Percentiles rank a stretch among this genome's conserved stretches.
These are phyloP conservation scores for Drosophila nigricruria DNA, from an alignment of 2,888 invertebrate species.

Conservation along the genomic window DNA sequence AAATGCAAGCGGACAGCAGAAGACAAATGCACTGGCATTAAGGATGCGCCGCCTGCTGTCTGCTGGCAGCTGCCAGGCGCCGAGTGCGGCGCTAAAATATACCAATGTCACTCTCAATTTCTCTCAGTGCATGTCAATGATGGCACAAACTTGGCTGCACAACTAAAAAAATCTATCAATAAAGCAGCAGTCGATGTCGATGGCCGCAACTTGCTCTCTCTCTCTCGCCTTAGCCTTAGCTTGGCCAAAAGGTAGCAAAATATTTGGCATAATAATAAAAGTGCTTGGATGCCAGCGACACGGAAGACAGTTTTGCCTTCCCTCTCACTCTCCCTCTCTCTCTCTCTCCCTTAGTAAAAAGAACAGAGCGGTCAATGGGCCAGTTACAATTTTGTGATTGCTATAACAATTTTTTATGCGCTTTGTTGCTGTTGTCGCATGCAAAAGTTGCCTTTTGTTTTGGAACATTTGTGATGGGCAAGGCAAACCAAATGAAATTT, in stretches of 20 bases:
- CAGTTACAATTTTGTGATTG: slow-evolving; percentile 74
- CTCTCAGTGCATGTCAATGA: slow-evolving; percentile 61
- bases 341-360: neutral
- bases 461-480: slow-evolving; percentile 36
- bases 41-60: slow-evolving; percentile 20
- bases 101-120: slow-evolving; percentile 71
- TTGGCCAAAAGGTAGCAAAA: slow-evolving; percentile 47
- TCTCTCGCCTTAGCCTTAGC: neutral
- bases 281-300: too few relatives aligned
- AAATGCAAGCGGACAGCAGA: slow-evolving; percentile 37
- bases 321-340: neutral
- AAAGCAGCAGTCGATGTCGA: slow-evolving; percentile 9
- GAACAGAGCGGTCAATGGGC: slow-evolving; percentile 18
- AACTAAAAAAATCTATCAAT: slow-evolving; percentile 64
- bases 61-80: slow-evolving; percentile 9
- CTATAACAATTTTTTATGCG: slow-evolving; percentile 49
- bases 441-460: slow-evolving; percentile 65
- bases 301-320: neutral
- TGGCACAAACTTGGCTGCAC: slow-evolving; percentile 30
- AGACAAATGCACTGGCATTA: slow-evolving; percentile 68
- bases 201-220: neutral
- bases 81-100: slow-evolving; percentile 48
- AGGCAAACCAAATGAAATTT: slow-evolving; percentile 68
- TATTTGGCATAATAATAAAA: slow-evolving; percentile 77
- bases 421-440: slow-evolving; percentile 37